These are phyloP conservation scores for Zhuqinia jingwanae DNA, from an alignment of 2,888 invertebrate species.

Conservation along the genomic window DNA sequence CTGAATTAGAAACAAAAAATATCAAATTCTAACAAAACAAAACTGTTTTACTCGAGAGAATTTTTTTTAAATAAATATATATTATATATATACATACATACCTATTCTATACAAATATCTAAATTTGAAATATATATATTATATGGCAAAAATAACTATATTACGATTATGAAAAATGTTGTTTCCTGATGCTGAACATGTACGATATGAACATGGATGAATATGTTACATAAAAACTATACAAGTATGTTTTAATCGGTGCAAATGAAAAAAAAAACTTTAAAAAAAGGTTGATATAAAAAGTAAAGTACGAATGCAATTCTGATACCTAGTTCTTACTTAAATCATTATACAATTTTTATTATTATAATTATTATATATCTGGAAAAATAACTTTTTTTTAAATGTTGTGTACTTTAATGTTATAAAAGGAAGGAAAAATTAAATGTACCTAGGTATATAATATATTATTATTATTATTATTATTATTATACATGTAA, in stretches of 20 bases:
- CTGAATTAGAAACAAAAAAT: constrained; percentile 13
- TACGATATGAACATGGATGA: not conserved
- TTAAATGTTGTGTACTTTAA: too few species aligned
- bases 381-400: not conserved
- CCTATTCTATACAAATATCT: not conserved
- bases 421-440: too few species aligned
- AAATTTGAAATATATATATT: not conserved
- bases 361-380: not conserved
- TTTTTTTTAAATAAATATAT: constrained; percentile 35
- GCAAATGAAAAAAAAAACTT: constrained; percentile 51
- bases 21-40: constrained; percentile 38
- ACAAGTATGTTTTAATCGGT: constrained; percentile 42
- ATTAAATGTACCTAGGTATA: too few species aligned
- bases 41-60: constrained; percentile 58
- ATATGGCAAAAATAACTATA: constrained; percentile 6
- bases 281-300: constrained; percentile 47
- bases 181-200: not conserved
- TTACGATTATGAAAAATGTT: constrained; percentile 3
- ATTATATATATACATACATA: constrained; percentile 20
- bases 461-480: not conserved
- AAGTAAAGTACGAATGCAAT: constrained; percentile 65
- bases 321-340: constrained; percentile 50
- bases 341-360: not conserved
- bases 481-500: not conserved
- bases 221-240: not conserved